A percentile compares a stretch with the other conserved stretches of the same genome.
These are phyloP conservation scores for Sclerodermus sp. DNA, from an alignment of 2,888 invertebrate genomes.

Conservation along the genomic window DNA sequence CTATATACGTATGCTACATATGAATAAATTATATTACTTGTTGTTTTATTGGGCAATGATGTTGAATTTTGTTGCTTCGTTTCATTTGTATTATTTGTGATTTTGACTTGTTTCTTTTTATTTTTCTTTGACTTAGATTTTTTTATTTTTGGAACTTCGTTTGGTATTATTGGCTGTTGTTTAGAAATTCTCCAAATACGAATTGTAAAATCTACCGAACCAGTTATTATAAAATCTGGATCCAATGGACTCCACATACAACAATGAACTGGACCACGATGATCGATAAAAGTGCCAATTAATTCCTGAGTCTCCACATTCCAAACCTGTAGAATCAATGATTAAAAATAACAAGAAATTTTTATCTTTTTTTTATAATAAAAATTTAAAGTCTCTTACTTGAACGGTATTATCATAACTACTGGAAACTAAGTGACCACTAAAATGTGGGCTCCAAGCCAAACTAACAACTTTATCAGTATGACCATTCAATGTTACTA, in stretches of 20 bases:
- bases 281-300: conserved; percentile 65
- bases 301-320: conserved; percentile 62
- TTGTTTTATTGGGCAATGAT: neutral
- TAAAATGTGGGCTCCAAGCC: conserved; percentile 71
- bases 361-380: neutral
- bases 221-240: conserved; percentile 66
- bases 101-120: neutral
- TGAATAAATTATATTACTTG: neutral
- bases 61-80: neutral
- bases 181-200: conserved; percentile 63
- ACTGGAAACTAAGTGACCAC: conserved; percentile 67
- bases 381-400: conserved; percentile 56
- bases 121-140: conserved; percentile 29
- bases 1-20: neutral
- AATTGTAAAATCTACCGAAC: conserved; percentile 69
- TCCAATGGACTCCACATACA: conserved; percentile 70
- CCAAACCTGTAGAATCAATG: conserved; percentile 63
- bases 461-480: conserved; percentile 61
- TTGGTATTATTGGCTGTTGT: conserved; percentile 49
- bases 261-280: conserved; percentile 61
- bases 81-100: neutral
- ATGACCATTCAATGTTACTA: conserved; percentile 61
- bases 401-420: conserved; percentile 72
- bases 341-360: conserved; percentile 3
- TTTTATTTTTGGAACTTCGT: conserved; percentile 45